These are phyloP conservation scores for Lycophotia porphyrea DNA, from an alignment of 2,888 invertebrate species.

Conservation along the genomic window DNA sequence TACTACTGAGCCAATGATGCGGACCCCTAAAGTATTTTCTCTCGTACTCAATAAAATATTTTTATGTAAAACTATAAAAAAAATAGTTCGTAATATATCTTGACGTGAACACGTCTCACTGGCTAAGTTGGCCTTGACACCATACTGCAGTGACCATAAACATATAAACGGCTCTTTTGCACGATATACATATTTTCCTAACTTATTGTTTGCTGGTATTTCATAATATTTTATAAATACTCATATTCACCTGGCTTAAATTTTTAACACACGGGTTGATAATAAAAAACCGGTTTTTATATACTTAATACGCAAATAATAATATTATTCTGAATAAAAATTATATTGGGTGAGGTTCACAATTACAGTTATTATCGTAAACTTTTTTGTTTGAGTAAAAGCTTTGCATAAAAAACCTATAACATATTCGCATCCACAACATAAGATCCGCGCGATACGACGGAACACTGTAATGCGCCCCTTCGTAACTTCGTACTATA, in stretches of 20 bases:
- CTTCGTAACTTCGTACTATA: conserved; percentile 51
- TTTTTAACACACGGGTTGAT: not conserved
- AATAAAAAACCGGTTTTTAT: conserved; percentile 9
- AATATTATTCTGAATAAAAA: conserved; percentile 6
- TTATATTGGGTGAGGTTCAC: not conserved
- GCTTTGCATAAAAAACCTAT: conserved; percentile 12
- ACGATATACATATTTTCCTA: conserved; percentile 50
- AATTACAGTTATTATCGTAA: conserved; percentile 4
- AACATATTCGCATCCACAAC: conserved; percentile 23
- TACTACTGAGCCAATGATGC: conserved; percentile 53
- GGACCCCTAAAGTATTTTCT: not conserved
- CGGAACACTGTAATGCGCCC: conserved; percentile 45
- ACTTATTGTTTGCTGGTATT: conserved; percentile 20
- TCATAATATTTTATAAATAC: not conserved
- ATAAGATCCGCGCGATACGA: conserved; percentile 43
- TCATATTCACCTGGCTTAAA: not conserved
- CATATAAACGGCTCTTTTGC: conserved; percentile 53
- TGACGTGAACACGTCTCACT: conserved; percentile 39
- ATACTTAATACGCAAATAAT: not conserved
- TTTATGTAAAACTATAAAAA: conserved; percentile 34
- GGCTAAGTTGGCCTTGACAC: conserved; percentile 47
- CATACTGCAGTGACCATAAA: conserved; percentile 60
- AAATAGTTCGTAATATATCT: conserved; percentile 32
- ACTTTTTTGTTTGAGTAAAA: conserved; percentile 27
- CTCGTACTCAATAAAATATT: not conserved